These are phyloP conservation scores for Xenopus tropicalis DNA, from an alignment of 2,113 vertebrate genomes.

Conservation along the genomic window DNA sequence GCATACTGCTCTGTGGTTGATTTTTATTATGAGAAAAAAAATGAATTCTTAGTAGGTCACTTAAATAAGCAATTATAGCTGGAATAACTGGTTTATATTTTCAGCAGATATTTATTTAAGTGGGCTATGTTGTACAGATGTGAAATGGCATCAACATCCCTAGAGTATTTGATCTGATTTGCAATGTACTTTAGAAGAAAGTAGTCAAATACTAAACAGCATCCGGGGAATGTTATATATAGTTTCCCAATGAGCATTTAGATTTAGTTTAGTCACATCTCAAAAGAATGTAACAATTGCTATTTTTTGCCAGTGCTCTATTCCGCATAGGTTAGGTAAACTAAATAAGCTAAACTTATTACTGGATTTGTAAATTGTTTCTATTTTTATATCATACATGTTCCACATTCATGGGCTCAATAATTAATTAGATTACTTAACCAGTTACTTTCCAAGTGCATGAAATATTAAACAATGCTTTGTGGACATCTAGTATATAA, in stretches of 20 bases:
- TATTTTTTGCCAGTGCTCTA: constrained; percentile 20
- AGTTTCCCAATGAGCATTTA: not conserved
- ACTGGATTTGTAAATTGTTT: constrained; percentile 24
- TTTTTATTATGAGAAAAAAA: too few species aligned
- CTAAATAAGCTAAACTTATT: constrained; percentile 31
- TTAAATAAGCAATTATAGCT: constrained; percentile 21
- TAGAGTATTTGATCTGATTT: constrained; percentile 52
- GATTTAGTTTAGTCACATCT: constrained; percentile 49
- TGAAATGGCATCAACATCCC: constrained; percentile 50
- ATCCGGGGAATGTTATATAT: constrained; percentile 51
- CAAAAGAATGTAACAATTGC: constrained; percentile 22
- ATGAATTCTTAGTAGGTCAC: constrained; percentile 28
- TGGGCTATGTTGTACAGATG: constrained; percentile 49
- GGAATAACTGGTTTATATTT: constrained; percentile 34
- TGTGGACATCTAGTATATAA: too few species aligned
- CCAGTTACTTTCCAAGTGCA: not conserved
- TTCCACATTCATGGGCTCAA: not conserved
- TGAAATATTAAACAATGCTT: too few species aligned
- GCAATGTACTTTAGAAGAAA: constrained; percentile 52
- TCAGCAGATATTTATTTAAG: constrained; percentile 43
- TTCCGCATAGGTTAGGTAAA: constrained; percentile 19
- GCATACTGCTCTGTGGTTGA: too few species aligned
- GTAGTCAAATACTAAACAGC: constrained; percentile 52
- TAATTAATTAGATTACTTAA: not conserved
- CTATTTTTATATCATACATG: constrained; percentile 22